These are phyloP conservation scores for Cryptotermes secundus DNA, from an alignment of 1,140 invertebrate species.

Conservation along the genomic window DNA sequence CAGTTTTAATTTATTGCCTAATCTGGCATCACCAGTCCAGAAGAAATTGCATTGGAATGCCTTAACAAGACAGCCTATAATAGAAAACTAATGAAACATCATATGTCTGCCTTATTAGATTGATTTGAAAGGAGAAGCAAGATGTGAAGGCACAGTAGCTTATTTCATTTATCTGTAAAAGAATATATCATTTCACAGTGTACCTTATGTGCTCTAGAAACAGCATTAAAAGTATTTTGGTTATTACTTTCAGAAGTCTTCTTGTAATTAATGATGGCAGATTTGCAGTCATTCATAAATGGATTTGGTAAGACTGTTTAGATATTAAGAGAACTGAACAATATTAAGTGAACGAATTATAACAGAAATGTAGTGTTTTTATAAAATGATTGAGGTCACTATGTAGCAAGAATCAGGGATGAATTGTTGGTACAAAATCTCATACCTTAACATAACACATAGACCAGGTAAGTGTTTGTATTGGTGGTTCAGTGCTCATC, in stretches of 20 bases:
- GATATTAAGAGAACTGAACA: conserved; percentile 3
- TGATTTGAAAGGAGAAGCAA: neutral
- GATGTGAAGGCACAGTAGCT: too few species aligned
- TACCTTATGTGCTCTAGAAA: neutral
- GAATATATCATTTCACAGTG: neutral
- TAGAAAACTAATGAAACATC: neutral
- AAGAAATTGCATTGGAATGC: neutral
- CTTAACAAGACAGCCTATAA: neutral
- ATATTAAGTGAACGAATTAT: neutral
- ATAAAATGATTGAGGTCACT: neutral
- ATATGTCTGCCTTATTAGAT: neutral
- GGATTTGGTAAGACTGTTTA: neutral
- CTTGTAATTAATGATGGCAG: too few species aligned
- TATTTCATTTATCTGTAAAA: neutral
- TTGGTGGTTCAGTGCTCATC: neutral
- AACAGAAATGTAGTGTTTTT: neutral
- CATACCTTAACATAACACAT: too few species aligned
- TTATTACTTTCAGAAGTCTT: too few species aligned
- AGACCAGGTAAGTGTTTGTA: neutral
- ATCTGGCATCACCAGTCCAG: neutral
- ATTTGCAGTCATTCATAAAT: neutral
- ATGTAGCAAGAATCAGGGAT: neutral
- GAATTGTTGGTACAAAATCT: too few species aligned
- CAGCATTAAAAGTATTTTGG: too few species aligned
- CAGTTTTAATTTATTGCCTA: conserved; percentile 13